phyloP scores from a whole-genome alignment of 2,797 vertebrate species.

The Acanthopagrus latus region DNA sequence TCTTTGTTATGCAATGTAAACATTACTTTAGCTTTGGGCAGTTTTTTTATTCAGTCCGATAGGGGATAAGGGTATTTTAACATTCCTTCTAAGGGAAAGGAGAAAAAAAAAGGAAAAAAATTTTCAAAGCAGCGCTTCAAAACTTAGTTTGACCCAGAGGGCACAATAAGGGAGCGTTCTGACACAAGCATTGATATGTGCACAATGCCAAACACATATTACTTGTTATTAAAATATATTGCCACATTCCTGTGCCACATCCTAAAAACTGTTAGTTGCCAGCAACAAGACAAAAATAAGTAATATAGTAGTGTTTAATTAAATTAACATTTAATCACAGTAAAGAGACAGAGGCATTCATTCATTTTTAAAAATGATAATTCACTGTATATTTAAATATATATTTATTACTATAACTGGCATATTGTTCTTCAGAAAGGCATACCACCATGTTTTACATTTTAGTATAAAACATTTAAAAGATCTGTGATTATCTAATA shows the following conservation, averaged over 20 bases:
- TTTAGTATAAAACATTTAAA: not conserved
- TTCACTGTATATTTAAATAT: not conserved
- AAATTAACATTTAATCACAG: not conserved
- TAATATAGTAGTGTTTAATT: no score
- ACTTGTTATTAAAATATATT: conserved; percentile 15
- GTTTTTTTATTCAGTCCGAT: conserved; percentile 61
- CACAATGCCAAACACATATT: conserved; percentile 29
- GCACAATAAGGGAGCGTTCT: conserved; percentile 1
- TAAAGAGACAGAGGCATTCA: not conserved
- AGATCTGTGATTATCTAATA: not conserved
- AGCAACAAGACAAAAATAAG: not conserved
- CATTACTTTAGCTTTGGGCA: conserved; percentile 69
- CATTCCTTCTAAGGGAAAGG: conserved; percentile 55
- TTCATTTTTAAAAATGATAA: not conserved
- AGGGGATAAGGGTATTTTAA: conserved; percentile 76
- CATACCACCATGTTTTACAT: not conserved
- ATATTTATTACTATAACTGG: not conserved
- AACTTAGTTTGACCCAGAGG: conserved; percentile 23
- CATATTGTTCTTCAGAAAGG: not conserved
- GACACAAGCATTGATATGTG: conserved; percentile 10
- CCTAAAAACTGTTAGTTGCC: conserved; percentile 12
- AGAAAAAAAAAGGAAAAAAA: not conserved
- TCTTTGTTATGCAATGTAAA: conserved; percentile 84
- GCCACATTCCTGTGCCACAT: conserved; percentile 12
- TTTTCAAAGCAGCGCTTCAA: conserved; percentile 5